A percentile compares a stretch with the other conserved stretches of the same genome.
Evolutionary conservation across 1,140 invertebrate genomes (phyloP).

Genomic region (Phortica variegata): DNA sequence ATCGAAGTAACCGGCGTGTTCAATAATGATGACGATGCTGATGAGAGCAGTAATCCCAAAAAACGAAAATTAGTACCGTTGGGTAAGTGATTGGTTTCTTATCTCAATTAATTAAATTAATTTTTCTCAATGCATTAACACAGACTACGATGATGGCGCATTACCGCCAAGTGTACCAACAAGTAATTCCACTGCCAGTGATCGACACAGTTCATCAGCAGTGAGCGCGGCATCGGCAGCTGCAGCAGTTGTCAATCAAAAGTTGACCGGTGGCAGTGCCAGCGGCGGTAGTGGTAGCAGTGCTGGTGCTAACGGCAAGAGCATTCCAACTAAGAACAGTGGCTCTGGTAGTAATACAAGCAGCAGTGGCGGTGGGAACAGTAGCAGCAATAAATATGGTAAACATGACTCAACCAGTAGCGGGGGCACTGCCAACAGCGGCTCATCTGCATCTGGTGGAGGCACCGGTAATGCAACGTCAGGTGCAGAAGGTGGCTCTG

Average conservation of each 20-base stretch:
- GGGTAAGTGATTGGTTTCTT: slow-evolving; percentile 58
- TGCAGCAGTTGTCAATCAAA: slow-evolving; percentile 43
- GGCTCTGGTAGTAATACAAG: slow-evolving; percentile 11
- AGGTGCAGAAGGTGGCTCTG: slow-evolving; percentile 25
- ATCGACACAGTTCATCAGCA: slow-evolving; percentile 37
- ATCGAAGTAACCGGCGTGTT: slow-evolving; percentile 87
- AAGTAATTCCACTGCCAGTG: background rate
- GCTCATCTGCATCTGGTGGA: slow-evolving; percentile 31
- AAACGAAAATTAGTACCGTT: slow-evolving; percentile 83
- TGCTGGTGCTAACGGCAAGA: slow-evolving; percentile 9
- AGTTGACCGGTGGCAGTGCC: slow-evolving; percentile 31
- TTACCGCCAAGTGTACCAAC: slow-evolving; percentile 11
- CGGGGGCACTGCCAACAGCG: slow-evolving; percentile 12
- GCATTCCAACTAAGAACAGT: slow-evolving; percentile 14
- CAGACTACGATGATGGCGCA: slow-evolving; percentile 66
- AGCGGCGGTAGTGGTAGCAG: slow-evolving; percentile 6
- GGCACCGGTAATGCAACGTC: slow-evolving; percentile 18
- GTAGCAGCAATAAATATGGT: slow-evolving; percentile 33
- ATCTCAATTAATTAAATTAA: background rate
- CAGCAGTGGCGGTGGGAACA: slow-evolving; percentile 5
- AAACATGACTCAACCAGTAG: slow-evolving; percentile 51
- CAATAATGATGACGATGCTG: slow-evolving; percentile 86
- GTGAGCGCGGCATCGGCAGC: slow-evolving; percentile 43
- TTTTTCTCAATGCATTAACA: slow-evolving; percentile 5
- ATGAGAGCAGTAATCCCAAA: slow-evolving; percentile 65